phyloP scores from a whole-genome alignment of 1,140 invertebrate species.

The Macrocentrus cingulum region DNA sequence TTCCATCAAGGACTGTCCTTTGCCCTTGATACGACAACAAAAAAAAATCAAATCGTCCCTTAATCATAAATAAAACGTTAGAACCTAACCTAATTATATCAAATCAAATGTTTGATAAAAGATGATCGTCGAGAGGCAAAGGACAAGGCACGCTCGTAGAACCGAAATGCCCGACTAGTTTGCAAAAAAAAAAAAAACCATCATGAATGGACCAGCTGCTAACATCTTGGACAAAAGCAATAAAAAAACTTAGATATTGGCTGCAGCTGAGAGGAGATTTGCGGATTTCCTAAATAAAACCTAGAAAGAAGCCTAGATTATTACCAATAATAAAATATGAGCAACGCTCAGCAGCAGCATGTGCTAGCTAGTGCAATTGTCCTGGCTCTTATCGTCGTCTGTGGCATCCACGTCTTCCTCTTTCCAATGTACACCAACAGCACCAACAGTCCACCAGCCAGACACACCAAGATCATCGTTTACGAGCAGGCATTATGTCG shows the following conservation, averaged over 20 bases:
- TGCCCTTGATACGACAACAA: too few species aligned
- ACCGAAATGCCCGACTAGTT: conserved; percentile 52
- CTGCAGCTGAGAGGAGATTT: not conserved
- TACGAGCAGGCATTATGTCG: conserved; percentile 63
- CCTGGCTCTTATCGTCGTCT: conserved; percentile 62
- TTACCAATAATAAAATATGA: conserved; percentile 40
- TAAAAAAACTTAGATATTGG: not conserved
- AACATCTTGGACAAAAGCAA: not conserved
- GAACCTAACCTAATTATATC: too few species aligned
- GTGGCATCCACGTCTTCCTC: conserved; percentile 65
- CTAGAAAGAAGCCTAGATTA: conserved; percentile 24
- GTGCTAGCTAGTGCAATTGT: conserved; percentile 64
- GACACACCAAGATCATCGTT: conserved; percentile 50
- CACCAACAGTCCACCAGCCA: conserved; percentile 50
- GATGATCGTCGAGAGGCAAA: conserved; percentile 52
- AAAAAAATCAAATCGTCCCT: too few species aligned
- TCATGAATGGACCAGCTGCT: too few species aligned
- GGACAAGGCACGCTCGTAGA: conserved; percentile 51
- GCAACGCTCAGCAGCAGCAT: conserved; percentile 60
- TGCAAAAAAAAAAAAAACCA: not conserved
- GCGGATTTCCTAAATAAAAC: not conserved
- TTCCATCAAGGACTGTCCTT: too few species aligned
- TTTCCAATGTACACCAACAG: conserved; percentile 64
- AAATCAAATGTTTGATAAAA: conserved; percentile 26
- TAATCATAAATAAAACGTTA: too few species aligned